Conservation (phyloP, 2,113 vertebrate genomes). For the Motacilla tschutschensis region DNA sequence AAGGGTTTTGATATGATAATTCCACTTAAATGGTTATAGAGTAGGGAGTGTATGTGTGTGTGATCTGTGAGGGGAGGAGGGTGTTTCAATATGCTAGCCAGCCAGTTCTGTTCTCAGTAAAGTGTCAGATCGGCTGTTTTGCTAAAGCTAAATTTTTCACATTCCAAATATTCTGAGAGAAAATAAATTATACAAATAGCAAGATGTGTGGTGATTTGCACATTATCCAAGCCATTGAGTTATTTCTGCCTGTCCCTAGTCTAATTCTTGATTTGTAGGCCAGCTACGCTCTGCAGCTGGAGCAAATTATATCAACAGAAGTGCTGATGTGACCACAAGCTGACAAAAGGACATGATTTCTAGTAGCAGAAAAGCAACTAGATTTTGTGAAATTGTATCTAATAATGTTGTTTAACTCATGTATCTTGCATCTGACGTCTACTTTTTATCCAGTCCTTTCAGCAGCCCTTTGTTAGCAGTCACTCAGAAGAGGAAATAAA, state of each 20-base stretch:
- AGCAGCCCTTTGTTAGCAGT: slow-evolving; percentile 85
- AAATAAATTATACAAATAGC: slow-evolving; percentile 82
- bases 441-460: slow-evolving; percentile 87
- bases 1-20: slow-evolving; percentile 71
- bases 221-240: slow-evolving; percentile 87
- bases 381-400: slow-evolving; percentile 89
- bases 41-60: slow-evolving; percentile 25
- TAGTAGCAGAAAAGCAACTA: slow-evolving; percentile 87
- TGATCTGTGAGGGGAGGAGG: slow-evolving; percentile 40
- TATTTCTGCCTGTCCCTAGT: slow-evolving; percentile 88
- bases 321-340: slow-evolving; percentile 89
- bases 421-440: slow-evolving; percentile 87
- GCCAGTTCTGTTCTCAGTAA: slow-evolving; percentile 74
- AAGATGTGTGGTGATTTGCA: slow-evolving; percentile 84
- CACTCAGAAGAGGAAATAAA: slow-evolving; percentile 87
- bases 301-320: slow-evolving; percentile 89
- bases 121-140: slow-evolving; percentile 80
- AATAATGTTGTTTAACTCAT: slow-evolving; percentile 88
- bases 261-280: slow-evolving; percentile 87
- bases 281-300: slow-evolving; percentile 86
- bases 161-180: slow-evolving; percentile 82
- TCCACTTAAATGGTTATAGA: slow-evolving; percentile 64
- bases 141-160: slow-evolving; percentile 84
- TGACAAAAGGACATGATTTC: slow-evolving; percentile 90
- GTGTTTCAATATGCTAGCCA: slow-evolving; percentile 70